phyloP scores from a whole-genome alignment of 2,888 invertebrate genomes.

The Ceraclea dissimilis region DNA sequence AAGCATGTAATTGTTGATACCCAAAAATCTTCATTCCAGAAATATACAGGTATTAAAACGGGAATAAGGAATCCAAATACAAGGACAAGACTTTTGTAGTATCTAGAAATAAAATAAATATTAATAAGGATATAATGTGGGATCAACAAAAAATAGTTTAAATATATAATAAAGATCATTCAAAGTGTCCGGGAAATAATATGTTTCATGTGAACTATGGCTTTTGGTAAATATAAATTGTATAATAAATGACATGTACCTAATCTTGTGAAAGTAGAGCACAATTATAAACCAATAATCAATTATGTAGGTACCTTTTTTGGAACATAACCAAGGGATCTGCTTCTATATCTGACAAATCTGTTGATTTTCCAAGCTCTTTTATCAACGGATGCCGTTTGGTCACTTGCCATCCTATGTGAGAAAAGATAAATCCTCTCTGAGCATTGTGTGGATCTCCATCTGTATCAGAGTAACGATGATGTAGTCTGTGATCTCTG shows the following conservation, averaged over 20 bases:
- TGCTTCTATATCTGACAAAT: conserved; percentile 64
- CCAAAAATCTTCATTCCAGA: conserved; percentile 59
- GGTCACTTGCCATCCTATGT: conserved; percentile 78
- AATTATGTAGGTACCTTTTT: too few species aligned
- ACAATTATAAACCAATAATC: too few species aligned
- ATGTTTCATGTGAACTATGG: too few species aligned
- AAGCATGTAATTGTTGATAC: conserved; percentile 55
- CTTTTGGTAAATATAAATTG: too few species aligned
- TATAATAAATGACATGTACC: too few species aligned
- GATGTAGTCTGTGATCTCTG: conserved; percentile 73
- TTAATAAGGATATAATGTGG: too few species aligned
- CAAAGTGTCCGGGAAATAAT: too few species aligned
- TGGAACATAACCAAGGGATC: conserved; percentile 70
- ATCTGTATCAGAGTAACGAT: conserved; percentile 62
- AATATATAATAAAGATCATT: too few species aligned
- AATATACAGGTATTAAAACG: conserved; percentile 30
- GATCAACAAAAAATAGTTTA: conserved; percentile 1
- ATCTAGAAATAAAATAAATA: conserved; percentile 21
- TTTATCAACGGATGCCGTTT: conserved; percentile 72
- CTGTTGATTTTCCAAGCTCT: conserved; percentile 57
- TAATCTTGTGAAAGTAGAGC: too few species aligned
- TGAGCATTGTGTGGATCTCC: conserved; percentile 72
- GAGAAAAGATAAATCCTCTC: conserved; percentile 81
- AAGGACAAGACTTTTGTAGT: too few species aligned
- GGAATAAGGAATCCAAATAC: too few species aligned